Conservation (phyloP, 2,797 vertebrate genomes). For the Ficedula albicollis region DNA sequence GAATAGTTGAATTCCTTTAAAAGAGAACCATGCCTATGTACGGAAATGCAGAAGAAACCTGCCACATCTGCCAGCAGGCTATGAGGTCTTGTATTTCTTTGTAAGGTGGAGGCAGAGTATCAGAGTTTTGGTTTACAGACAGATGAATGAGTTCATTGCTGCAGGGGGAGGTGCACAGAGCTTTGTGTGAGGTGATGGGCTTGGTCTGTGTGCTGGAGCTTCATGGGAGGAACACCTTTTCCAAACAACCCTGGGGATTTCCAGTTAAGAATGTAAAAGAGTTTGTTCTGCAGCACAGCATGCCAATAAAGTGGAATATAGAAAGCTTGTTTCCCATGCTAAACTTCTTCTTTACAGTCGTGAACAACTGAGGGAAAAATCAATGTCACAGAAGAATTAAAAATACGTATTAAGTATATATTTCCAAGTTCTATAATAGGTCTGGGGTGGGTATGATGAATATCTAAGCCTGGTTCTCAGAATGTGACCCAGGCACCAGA, state of each 20-base stretch:
- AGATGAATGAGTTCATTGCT: background rate
- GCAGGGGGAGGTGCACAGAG: background rate
- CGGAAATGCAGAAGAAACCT: background rate
- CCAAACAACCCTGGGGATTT: background rate
- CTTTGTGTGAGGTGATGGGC: background rate
- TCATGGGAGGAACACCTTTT: background rate
- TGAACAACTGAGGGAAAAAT: background rate
- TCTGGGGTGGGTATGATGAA: background rate
- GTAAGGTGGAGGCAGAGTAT: background rate
- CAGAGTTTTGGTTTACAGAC: background rate
- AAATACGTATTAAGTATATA: background rate
- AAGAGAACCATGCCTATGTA: background rate
- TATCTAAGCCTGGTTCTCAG: background rate
- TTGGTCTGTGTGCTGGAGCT: background rate
- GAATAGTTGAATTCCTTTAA: background rate
- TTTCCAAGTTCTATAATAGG: background rate
- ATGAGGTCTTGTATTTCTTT: background rate
- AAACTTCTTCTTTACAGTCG: background rate
- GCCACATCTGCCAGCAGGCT: accelerated
- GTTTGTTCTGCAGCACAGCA: background rate
- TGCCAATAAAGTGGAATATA: background rate
- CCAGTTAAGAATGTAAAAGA: background rate
- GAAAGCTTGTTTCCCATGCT: background rate
- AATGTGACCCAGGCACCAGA: background rate
- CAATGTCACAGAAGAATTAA: background rate